phyloP scores from a whole-genome alignment of 37 sponge, comb jelly and placozoan species.

The Aphrocallistes beatrix region DNA sequence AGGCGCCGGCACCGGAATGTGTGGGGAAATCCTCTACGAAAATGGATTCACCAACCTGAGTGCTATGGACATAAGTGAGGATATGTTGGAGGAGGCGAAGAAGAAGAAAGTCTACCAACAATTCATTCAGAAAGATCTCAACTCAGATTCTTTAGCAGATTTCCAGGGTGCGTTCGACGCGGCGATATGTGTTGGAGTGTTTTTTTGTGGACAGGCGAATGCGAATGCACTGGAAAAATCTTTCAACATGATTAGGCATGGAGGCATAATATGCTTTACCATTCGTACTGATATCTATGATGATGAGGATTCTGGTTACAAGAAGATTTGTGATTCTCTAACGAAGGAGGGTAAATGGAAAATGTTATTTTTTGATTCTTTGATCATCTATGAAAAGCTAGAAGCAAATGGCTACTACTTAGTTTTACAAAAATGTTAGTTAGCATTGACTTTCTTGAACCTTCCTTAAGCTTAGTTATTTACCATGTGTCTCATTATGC shows the following conservation, averaged over 20 bases:
- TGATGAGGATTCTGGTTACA: background rate
- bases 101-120: background rate
- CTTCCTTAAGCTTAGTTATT: too few species aligned
- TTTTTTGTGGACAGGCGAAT: background rate
- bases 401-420: too few species aligned
- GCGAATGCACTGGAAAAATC: background rate
- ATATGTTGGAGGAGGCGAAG: background rate
- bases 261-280: background rate
- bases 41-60: background rate
- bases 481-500: too few species aligned
- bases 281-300: background rate
- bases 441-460: too few species aligned
- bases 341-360: background rate
- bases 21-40: background rate
- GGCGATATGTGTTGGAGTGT: background rate
- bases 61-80: background rate
- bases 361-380: too few species aligned
- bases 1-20: background rate
- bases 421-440: too few species aligned
- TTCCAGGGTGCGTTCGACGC: background rate
- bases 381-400: too few species aligned
- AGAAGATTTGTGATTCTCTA: background rate
- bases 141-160: background rate
- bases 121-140: background rate
- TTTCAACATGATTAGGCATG: background rate